Base-by-base conservation (phyloP, 2,113 vertebrate species). In the Cavia porcellus region DNA sequence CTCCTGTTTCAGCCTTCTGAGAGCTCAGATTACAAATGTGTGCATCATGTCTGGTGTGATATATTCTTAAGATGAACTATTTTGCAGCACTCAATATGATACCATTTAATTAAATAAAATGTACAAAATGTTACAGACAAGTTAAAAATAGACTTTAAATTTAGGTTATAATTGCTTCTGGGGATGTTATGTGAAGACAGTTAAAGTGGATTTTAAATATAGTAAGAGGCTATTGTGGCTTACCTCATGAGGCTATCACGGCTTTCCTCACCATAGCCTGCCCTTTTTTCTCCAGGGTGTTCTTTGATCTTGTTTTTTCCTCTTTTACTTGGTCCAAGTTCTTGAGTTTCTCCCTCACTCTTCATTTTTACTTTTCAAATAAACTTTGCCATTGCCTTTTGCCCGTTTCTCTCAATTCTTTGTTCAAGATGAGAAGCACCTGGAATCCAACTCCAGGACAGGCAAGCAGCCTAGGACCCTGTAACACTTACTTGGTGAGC, bases 131-230 rank as follows among this genome's bases (percentile, higher is more conserved):
- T 89, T 89, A 94, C 14, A 70, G 2, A 77, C 30, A 85, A 87
- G 70, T 95, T 87, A 92, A 86, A 95, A 96, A 68, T 66, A 42
- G 64, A 82, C 59, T 45, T 77, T 77, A 77, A 77, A 77, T 77
- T 77, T 77, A 86, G 30, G 50, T 82, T 89, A 70, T 32, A 86
- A 25, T 89, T 92, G 15, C 13, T 94, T n/a, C 64, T 7, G 0
- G 35, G 35, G 20, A 70, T 47, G 42, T 64, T 90, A 55, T 55
- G 38, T 19, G 22, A 15, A 83, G 42, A 45, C 28, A 47, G 38
- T 88, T 66, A 87, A 89, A 85, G 32, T 81, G 45, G 70, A 95
- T 55, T 94, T 94, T 79, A 38, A 83, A 28, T 92, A 61, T 92
- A 86, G 62, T 94, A 84, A 88, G 25, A 81, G 68, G 68, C 35